Evolutionary conservation across 2,113 vertebrate species (phyloP), one percentile per base, ranked within the genome.

Genomic region (Ia io): DNA sequence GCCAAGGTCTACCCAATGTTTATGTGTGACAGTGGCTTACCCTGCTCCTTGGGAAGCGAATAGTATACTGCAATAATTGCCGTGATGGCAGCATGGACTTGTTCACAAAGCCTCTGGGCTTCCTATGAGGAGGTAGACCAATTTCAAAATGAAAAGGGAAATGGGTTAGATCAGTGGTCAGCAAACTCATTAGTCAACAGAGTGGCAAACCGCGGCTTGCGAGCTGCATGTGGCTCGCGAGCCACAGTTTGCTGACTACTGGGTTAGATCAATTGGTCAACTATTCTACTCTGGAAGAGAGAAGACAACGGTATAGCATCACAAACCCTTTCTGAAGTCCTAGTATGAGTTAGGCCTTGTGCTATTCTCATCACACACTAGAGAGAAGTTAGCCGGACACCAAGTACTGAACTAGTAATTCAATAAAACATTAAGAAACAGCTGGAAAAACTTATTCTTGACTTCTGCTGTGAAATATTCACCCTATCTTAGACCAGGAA

Each of bases 21-120:
- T 59, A n/a, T 28, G 20, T 44, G 9, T 25, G 44, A 85, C 1
- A 59, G 9, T 47, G 11, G 42, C 98, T 98, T 98, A 99, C 99
- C 99, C 98, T 99, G 99, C 85, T 98, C 98, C 97, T 99, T 99
- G 1, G 99, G 99, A 8, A 99, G 98, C 97, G 98, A 99, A 97
- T 98, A 99, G 90, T 99, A 99, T 4, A 99, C 98, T 0, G 98
- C 98, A 49, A 98, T 98, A 93, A 99, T 95, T 70, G 98, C 98
- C 85, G 99, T 97, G 65, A 99, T 83, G 0, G 98, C 98, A 96
- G 98, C 98, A 95, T 98, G 97, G 78, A 98, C 97, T 61, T 98
- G 98, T 44, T 99, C 98, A 16, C 98, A 96, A 82, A 99, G 92
- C 89, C 97, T 98, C 95, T 92, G 98, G 79, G 96, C 98, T 35